Base-by-base conservation (phyloP, 2,113 vertebrate species). In the Siniperca chuatsi region DNA sequence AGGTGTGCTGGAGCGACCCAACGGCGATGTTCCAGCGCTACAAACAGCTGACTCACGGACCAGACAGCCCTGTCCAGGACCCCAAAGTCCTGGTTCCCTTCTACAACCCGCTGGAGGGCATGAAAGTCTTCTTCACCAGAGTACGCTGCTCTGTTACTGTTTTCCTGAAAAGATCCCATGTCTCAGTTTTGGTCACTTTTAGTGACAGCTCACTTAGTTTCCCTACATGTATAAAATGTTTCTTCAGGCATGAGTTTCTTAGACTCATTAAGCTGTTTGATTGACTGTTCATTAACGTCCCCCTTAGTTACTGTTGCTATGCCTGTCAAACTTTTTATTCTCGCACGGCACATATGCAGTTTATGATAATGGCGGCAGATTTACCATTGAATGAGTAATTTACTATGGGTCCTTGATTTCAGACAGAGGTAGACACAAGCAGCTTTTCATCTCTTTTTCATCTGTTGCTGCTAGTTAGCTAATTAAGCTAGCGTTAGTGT, bases 1-100 rank as follows among this genome's bases (percentile, higher is more conserved):
- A 96, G 6, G 95, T 96, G 74, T 96, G 95, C 89, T 96, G 96
- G 96, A 75, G 68, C 4, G 96, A 96, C 78, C 87, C 95, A 0
- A 96, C 95, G 0, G 29, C 0, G 1, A 94, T 96, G 94, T 96
- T 96, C 74, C 67, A 61, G n/a, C 93, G 95, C 44, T 96, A 96
- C 77, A 94, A 54, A 62, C 40, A 11, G 1, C 86, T 93, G 70
- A 89, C 72, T 25, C 82, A 85, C 1, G 42, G 37, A 7, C 0
- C 79, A 3, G 92, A 90, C 79, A 91, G 92, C 33, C 55, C 87
- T 0, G 4, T 95, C 0, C 93, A 93, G 85, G 89, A 94, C 72
- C 96, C 96, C 54, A 93, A 75, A 78, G 76, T 96, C 1, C 91
- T 96, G 66, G 77, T 33, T 65, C 94, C 93, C 0, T 95, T 96